These are phyloP conservation scores for Apostichopus leukothele DNA, from an alignment of 53 echinoderm and acorn worm genomes.

Conservation along the genomic window DNA sequence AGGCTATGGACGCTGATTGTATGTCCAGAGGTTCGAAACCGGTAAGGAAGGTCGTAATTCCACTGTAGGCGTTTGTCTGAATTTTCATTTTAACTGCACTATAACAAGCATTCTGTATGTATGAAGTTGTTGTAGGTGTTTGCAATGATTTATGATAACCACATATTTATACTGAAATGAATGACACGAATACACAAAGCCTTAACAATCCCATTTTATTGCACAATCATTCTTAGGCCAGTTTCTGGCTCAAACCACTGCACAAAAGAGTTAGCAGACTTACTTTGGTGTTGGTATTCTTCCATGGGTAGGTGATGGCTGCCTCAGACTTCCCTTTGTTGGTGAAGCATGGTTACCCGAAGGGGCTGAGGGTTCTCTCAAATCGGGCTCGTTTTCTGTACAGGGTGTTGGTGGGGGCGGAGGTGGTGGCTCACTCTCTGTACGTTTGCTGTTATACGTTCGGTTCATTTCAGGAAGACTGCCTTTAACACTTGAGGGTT, in stretches of 20 bases:
- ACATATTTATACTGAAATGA: too few relatives aligned
- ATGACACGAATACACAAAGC: too few relatives aligned
- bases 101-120: too few relatives aligned
- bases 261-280: background rate
- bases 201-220: background rate
- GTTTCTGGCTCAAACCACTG: too few relatives aligned
- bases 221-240: background rate
- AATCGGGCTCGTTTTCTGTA: slow-evolving; percentile 46
- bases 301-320: slow-evolving; percentile 86
- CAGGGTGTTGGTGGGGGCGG: slow-evolving; percentile 28
- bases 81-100: too few relatives aligned
- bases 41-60: too few relatives aligned
- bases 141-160: too few relatives aligned
- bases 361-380: slow-evolving; percentile 29
- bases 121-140: too few relatives aligned
- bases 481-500: slow-evolving; percentile 15
- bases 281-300: slow-evolving; percentile 75
- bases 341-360: slow-evolving; percentile 69
- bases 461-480: slow-evolving; percentile 53
- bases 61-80: too few relatives aligned
- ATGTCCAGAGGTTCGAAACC: too few relatives aligned
- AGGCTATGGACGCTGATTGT: too few relatives aligned
- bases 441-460: slow-evolving; percentile 56
- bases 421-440: slow-evolving; percentile 51
- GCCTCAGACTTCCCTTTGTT: slow-evolving; percentile 60